These are phyloP conservation scores for Tryphoninae sp. DNA, from an alignment of 2,888 invertebrate species.

Conservation along the genomic window DNA sequence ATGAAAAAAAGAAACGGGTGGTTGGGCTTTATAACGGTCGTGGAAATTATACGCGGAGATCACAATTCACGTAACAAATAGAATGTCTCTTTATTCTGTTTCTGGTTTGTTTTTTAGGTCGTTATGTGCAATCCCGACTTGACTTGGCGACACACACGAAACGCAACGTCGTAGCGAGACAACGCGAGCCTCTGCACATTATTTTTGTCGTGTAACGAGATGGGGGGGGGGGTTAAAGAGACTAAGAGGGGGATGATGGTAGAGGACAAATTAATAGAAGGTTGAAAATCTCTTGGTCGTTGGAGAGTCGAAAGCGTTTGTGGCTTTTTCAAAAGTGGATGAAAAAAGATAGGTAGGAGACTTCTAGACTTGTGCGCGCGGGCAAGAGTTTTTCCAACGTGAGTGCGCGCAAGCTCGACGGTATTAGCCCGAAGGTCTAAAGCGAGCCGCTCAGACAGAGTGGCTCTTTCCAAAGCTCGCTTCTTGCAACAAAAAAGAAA, in stretches of 20 bases:
- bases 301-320: constrained; percentile 5
- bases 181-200: not conserved
- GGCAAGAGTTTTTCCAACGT: not conserved
- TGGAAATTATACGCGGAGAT: not conserved
- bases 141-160: no score
- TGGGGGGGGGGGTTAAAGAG: not conserved
- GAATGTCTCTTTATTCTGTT: not conserved
- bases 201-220: not conserved
- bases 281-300: not conserved
- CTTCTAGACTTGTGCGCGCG: not conserved
- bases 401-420: not conserved
- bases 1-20: constrained; percentile 4
- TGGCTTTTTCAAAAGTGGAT: constrained; percentile 6
- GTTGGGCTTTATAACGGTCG: not conserved
- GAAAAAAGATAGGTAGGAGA: not conserved
- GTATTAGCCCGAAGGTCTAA: not conserved
- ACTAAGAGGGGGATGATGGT: not conserved
- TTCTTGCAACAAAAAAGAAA: not conserved
- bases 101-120: no score
- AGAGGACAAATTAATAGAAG: constrained; percentile 7
- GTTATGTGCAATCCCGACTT: no score
- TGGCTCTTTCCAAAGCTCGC: not conserved
- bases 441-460: not conserved
- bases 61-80: not conserved
- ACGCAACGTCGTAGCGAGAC: no score